phyloP scores from a whole-genome alignment of 2,797 vertebrate species.

The Rallus crepitans region DNA sequence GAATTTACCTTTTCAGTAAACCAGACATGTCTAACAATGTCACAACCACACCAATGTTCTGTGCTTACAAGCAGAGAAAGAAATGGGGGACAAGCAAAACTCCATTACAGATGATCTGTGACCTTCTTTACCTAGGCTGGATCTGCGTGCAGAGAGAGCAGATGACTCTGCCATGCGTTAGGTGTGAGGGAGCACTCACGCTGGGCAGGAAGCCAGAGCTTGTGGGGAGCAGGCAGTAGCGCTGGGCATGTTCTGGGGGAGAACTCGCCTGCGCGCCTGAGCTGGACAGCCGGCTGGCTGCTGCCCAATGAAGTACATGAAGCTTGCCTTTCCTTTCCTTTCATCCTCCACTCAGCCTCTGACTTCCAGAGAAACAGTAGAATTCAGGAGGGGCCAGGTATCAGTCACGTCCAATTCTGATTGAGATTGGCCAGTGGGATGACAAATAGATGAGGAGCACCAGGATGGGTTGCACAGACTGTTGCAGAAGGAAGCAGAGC shows the following conservation, averaged over 20 bases:
- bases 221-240: neutral
- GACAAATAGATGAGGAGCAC: neutral
- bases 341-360: neutral
- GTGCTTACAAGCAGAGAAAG: neutral
- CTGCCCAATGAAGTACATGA: neutral
- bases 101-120: neutral
- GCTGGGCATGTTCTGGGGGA: neutral
- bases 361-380: neutral
- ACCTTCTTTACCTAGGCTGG: neutral
- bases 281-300: neutral
- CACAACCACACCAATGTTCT: neutral
- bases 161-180: neutral
- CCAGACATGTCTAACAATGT: neutral
- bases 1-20: neutral
- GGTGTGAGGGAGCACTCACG: neutral
- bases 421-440: fast-evolving
- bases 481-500: neutral
- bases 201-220: neutral
- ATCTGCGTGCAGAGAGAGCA: neutral
- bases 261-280: neutral
- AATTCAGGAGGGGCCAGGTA: neutral
- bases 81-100: neutral
- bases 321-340: neutral
- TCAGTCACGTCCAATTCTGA: neutral
- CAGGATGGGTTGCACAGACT: neutral